Evolutionary conservation across 2,797 vertebrate genomes (phyloP).

Genomic region (Aotus griseimembra): DNA sequence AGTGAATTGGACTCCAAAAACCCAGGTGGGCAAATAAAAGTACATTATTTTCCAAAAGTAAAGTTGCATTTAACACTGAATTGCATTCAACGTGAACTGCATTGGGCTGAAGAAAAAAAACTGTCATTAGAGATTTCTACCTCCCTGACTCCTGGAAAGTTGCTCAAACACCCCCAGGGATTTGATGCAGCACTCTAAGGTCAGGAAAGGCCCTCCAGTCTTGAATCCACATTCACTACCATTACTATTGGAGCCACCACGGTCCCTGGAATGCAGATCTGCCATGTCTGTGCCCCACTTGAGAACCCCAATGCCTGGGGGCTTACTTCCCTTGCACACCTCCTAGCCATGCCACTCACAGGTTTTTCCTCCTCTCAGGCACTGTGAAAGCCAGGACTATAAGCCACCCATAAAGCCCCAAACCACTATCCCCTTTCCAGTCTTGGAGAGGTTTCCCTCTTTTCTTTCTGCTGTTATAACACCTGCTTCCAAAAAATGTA

Average conservation of each 20-base stretch:
- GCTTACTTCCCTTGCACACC: background rate
- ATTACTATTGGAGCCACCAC: background rate
- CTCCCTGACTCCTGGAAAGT: background rate
- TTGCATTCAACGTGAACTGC: background rate
- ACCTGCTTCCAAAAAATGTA: constrained; percentile 30
- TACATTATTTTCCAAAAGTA: constrained; percentile 45
- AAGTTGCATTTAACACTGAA: background rate
- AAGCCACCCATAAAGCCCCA: background rate
- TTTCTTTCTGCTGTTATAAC: background rate
- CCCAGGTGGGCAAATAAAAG: constrained; percentile 26
- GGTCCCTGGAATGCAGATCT: background rate
- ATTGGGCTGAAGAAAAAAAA: background rate
- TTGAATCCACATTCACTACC: background rate
- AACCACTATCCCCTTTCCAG: background rate
- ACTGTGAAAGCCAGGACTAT: background rate
- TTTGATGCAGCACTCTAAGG: background rate
- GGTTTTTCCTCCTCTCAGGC: background rate
- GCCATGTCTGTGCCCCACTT: background rate
- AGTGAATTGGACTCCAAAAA: background rate
- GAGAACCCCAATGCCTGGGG: background rate
- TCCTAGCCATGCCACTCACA: background rate
- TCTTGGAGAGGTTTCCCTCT: background rate
- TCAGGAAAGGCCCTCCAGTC: background rate
- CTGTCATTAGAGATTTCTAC: background rate
- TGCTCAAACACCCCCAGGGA: background rate